Conservation (phyloP, 2,888 invertebrate genomes). For the Ichneumon xanthorius region DNA sequence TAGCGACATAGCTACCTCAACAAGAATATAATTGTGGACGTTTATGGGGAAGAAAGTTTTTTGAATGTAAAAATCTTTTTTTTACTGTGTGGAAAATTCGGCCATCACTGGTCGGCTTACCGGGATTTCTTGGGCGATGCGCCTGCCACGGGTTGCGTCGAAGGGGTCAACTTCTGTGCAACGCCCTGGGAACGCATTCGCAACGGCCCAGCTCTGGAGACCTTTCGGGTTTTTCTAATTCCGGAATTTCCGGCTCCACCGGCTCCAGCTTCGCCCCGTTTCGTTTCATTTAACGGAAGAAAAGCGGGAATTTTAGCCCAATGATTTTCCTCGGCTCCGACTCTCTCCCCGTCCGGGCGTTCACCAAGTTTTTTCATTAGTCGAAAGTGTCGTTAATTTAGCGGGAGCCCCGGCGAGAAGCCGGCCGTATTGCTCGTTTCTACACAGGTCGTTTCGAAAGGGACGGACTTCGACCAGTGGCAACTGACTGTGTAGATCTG, state of each 20-base stretch:
- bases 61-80: neutral
- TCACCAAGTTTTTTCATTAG: conserved; percentile 67
- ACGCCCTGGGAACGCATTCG: neutral
- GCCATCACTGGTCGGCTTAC: conserved; percentile 7
- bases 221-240: conserved; percentile 56
- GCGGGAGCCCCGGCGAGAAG: neutral
- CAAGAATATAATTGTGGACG: neutral
- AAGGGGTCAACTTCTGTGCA: conserved; percentile 17
- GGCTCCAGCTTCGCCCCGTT: neutral
- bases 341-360: conserved; percentile 24
- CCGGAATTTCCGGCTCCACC: conserved; percentile 41
- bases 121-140: neutral
- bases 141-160: too few relatives aligned
- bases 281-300: conserved; percentile 47
- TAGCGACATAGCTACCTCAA: too few relatives aligned
- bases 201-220: neutral
- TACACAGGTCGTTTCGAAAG: neutral
- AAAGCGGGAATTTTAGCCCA: conserved; percentile 50
- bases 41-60: neutral
- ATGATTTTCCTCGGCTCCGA: conserved; percentile 46
- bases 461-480: neutral
- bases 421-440: neutral
- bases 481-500: neutral
- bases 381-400: conserved; percentile 63
- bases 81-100: neutral